phyloP scores from a whole-genome alignment of 2,113 vertebrate genomes.

The Corvus hawaiiensis region DNA sequence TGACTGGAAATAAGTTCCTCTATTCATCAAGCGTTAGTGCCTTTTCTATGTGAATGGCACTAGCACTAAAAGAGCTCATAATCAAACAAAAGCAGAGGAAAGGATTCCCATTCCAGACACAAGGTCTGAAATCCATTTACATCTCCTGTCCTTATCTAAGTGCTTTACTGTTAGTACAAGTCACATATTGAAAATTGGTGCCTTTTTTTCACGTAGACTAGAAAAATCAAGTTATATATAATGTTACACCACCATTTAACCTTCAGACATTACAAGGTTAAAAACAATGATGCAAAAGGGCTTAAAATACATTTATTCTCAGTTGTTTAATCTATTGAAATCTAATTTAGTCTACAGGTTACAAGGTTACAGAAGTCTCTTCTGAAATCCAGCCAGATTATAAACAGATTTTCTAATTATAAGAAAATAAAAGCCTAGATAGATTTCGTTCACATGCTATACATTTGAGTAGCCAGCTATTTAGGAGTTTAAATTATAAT shows the following conservation, averaged over 20 bases:
- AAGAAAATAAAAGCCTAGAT: background rate
- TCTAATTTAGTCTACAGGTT: background rate
- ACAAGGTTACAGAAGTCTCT: background rate
- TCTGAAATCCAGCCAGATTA: background rate
- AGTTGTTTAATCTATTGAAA: conserved; percentile 7
- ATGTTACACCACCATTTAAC: background rate
- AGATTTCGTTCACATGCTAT: background rate
- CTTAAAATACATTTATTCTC: conserved; percentile 14
- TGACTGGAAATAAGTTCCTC: background rate
- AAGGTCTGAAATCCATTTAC: background rate
- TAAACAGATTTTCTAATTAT: conserved; percentile 18
- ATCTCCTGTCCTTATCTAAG: background rate
- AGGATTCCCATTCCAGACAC: background rate
- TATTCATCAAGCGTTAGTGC: background rate
- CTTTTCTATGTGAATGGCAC: background rate
- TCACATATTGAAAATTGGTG: background rate
- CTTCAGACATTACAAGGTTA: background rate
- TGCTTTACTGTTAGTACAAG: background rate
- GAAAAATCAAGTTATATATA: background rate
- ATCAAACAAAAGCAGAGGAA: background rate
- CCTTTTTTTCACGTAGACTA: background rate
- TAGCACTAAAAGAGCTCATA: background rate
- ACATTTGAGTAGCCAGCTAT: background rate
- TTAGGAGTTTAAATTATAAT: background rate
- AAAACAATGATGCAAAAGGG: background rate